phyloP scores from a whole-genome alignment of 2,797 vertebrate species.

The Orestias chungarensis region DNA sequence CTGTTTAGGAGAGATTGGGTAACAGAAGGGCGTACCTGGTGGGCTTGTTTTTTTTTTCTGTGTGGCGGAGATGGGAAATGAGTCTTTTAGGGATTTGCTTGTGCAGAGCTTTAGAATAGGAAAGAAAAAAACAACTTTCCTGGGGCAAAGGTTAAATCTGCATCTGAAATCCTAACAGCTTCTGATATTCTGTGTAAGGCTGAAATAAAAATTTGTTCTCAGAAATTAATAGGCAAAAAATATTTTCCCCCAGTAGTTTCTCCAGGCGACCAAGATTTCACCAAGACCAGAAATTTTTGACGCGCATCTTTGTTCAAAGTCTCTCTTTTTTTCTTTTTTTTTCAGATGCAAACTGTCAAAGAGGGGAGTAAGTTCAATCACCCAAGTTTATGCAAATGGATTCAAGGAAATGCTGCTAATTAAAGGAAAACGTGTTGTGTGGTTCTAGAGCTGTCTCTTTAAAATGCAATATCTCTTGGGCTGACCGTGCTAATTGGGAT shows the following conservation, averaged over 20 bases:
- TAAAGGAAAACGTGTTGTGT: constrained; percentile 31
- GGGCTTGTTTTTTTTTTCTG: constrained; percentile 64
- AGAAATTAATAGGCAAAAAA: constrained; percentile 55
- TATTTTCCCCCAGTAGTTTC: constrained; percentile 60
- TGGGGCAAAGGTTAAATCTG: constrained; percentile 75
- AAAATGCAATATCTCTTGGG: constrained; percentile 32
- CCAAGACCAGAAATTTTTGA: constrained; percentile 2
- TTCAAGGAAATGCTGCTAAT: constrained; percentile 54
- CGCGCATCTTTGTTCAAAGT: constrained; percentile 42
- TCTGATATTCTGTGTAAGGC: constrained; percentile 50
- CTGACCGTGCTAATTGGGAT: constrained; percentile 69
- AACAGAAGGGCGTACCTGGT: constrained; percentile 76
- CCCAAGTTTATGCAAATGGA: constrained; percentile 39
- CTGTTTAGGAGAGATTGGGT: constrained; percentile 83
- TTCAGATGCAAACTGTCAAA: constrained; percentile 55
- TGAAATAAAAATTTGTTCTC: constrained; percentile 28
- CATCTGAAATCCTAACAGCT: constrained; percentile 68
- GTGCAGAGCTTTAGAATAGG: constrained; percentile 64
- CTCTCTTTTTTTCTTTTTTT: constrained; percentile 36
- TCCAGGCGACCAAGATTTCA: constrained; percentile 43
- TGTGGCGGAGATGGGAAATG: constrained; percentile 37
- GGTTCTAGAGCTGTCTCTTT: constrained; percentile 42
- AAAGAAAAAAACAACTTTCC: constrained; percentile 59
- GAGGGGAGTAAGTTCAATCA: constrained; percentile 49
- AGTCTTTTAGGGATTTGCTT: constrained; percentile 74